These are phyloP conservation scores for Meiosimyza platycephala DNA, from an alignment of 2,888 invertebrate species.

Conservation along the genomic window DNA sequence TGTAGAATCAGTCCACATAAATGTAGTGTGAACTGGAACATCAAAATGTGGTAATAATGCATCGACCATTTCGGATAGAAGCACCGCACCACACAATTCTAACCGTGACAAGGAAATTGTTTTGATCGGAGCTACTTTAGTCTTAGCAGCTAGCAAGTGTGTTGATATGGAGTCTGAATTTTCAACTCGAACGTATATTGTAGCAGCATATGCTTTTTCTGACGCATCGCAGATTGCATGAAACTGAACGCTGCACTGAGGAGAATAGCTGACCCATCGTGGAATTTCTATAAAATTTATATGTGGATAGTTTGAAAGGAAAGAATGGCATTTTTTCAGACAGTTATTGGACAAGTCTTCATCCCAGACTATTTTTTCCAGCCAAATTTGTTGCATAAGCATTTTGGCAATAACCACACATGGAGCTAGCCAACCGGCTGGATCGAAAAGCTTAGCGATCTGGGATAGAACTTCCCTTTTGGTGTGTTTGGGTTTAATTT, in stretches of 20 bases:
- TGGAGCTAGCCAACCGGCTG: slow-evolving; percentile 9
- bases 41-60: not conserved
- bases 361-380: slow-evolving; percentile 14
- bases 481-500: not conserved
- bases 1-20: slow-evolving; percentile 26
- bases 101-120: slow-evolving; percentile 25
- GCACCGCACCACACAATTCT: slow-evolving; percentile 24
- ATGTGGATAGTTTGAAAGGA: not conserved
- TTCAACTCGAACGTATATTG: slow-evolving; percentile 26
- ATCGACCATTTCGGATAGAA: slow-evolving; percentile 27
- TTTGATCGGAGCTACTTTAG: slow-evolving; percentile 27
- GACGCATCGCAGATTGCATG: slow-evolving; percentile 40
- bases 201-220: slow-evolving; percentile 33
- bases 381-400: slow-evolving; percentile 22
- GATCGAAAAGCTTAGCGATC: not conserved
- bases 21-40: not conserved
- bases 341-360: not conserved
- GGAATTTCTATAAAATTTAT: slow-evolving; percentile 29
- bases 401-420: slow-evolving; percentile 21
- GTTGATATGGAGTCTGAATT: not conserved
- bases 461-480: not conserved
- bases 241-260: slow-evolving; percentile 16
- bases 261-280: slow-evolving; percentile 29
- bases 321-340: slow-evolving; percentile 15
- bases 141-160: slow-evolving; percentile 30